These are phyloP conservation scores for Andrena fulva DNA, from an alignment of 2,888 invertebrate genomes.

Conservation along the genomic window DNA sequence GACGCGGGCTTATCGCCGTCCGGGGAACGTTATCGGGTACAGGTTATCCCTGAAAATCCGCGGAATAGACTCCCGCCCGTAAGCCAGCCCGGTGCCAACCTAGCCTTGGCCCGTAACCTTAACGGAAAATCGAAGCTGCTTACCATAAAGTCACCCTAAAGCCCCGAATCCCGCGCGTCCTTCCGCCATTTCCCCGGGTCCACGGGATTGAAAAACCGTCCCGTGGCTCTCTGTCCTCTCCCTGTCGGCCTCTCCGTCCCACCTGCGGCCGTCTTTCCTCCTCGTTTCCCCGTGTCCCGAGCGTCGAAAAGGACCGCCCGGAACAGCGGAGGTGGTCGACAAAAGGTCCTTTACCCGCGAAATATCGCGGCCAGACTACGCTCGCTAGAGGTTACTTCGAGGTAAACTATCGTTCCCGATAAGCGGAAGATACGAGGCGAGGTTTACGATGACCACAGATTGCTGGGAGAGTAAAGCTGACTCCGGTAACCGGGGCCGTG, in stretches of 20 bases:
- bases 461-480: slow-evolving; percentile 3
- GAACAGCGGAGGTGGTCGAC: slow-evolving; percentile 3
- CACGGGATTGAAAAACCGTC: slow-evolving; percentile 73
- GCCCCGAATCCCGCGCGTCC: slow-evolving; percentile 77
- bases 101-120: slow-evolving; percentile 78
- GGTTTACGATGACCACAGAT: slow-evolving; percentile 36
- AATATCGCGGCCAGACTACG: slow-evolving; percentile 55
- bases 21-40: slow-evolving; percentile 74
- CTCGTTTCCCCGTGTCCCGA: not conserved
- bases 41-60: slow-evolving; percentile 79
- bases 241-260: not conserved
- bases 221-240: slow-evolving; percentile 20
- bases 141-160: slow-evolving; percentile 83
- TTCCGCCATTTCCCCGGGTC: slow-evolving; percentile 67
- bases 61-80: slow-evolving; percentile 74
- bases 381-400: slow-evolving; percentile 25
- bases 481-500: not conserved
- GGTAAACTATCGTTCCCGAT: slow-evolving; percentile 54
- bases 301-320: slow-evolving; percentile 18
- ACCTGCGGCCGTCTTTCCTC: not conserved
- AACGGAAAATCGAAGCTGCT: slow-evolving; percentile 84
- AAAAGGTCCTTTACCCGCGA: slow-evolving; percentile 32
- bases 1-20: slow-evolving; percentile 65
- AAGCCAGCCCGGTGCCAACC: slow-evolving; percentile 69
- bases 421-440: slow-evolving; percentile 47